phyloP scores from a whole-genome alignment of 2,888 invertebrate species.

The Rhabditoides inermis region DNA sequence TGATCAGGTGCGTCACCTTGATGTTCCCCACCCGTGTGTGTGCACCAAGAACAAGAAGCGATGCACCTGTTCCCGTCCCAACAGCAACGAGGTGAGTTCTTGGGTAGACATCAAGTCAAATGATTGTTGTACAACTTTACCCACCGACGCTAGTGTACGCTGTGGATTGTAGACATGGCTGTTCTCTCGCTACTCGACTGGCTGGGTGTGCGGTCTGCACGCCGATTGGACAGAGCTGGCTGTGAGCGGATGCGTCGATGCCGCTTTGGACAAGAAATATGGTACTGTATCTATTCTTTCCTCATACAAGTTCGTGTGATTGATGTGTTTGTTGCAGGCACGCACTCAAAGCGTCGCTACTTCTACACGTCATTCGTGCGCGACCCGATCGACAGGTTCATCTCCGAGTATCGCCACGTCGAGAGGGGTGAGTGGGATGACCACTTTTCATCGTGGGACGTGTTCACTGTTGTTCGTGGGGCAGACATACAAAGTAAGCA shows the following conservation, averaged over 20 bases:
- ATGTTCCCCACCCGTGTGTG: slow-evolving; percentile 81
- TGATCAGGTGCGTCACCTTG: no score
- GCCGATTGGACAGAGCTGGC: slow-evolving; percentile 85
- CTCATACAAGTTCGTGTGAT: slow-evolving; percentile 11
- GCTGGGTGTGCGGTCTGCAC: slow-evolving; percentile 85
- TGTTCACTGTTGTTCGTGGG: neutral
- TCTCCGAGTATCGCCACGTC: slow-evolving; percentile 93
- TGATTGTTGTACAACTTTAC: slow-evolving; percentile 5
- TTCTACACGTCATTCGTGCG: slow-evolving; percentile 90
- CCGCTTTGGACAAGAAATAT: slow-evolving; percentile 80
- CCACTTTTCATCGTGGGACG: slow-evolving; percentile 9
- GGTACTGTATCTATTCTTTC: slow-evolving; percentile 20
- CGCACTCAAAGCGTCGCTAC: slow-evolving; percentile 61
- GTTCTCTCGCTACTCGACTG: slow-evolving; percentile 90
- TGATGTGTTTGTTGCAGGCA: slow-evolving; percentile 51
- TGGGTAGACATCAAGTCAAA: no score
- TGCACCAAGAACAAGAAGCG: slow-evolving; percentile 61
- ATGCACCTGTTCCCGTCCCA: slow-evolving; percentile 50
- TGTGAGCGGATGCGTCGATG: slow-evolving; percentile 75
- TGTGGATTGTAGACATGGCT: slow-evolving; percentile 68
- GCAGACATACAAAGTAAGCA: neutral
- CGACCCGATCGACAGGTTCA: slow-evolving; percentile 82
- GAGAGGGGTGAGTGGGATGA: slow-evolving; percentile 61
- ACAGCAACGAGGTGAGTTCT: slow-evolving; percentile 60
- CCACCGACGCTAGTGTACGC: neutral